phyloP scores from a whole-genome alignment of 2,888 invertebrate genomes.

The Scaeva pyrastri region DNA sequence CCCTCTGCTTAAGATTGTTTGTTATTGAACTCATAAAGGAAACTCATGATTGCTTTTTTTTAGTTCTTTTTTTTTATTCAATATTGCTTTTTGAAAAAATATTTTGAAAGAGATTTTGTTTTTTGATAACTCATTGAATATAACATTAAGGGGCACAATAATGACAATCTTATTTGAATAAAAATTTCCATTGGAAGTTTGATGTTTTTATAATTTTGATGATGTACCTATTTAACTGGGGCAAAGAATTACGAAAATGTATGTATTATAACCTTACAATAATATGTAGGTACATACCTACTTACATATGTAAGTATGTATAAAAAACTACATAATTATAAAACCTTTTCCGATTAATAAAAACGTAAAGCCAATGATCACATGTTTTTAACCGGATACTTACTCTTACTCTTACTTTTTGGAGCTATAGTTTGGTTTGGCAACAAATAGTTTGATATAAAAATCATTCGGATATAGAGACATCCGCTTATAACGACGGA shows the following conservation, averaged over 20 bases:
- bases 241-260: not conserved
- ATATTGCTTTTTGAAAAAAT: not conserved
- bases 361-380: too few relatives aligned
- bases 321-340: too few relatives aligned
- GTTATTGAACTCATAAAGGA: not conserved
- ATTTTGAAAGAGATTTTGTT: not conserved
- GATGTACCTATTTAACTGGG: not conserved
- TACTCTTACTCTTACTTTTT: too few relatives aligned
- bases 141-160: not conserved
- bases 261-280: too few relatives aligned
- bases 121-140: constrained; percentile 1
- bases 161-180: not conserved
- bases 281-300: too few relatives aligned
- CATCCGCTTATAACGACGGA: too few relatives aligned
- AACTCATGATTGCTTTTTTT: not conserved
- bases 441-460: too few relatives aligned
- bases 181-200: not conserved
- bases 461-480: too few relatives aligned
- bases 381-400: too few relatives aligned
- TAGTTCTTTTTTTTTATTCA: not conserved
- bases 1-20: not conserved
- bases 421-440: too few relatives aligned
- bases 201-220: not conserved
- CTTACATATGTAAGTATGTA: too few relatives aligned
- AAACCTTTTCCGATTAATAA: too few relatives aligned